phyloP scores from a whole-genome alignment of 1,140 invertebrate species.

The Heterodera schachtii region DNA sequence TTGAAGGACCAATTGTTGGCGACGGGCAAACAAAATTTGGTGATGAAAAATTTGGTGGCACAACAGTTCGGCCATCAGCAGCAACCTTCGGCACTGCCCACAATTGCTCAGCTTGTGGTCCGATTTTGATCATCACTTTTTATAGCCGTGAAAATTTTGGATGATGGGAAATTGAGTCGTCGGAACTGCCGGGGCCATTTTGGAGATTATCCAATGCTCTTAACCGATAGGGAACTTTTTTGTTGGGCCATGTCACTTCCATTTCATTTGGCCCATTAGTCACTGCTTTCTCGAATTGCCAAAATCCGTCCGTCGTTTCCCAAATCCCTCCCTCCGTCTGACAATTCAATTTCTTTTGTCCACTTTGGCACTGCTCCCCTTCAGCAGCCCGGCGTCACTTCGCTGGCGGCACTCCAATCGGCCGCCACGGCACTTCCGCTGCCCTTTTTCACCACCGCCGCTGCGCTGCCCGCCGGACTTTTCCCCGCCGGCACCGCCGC shows the following conservation, averaged over 20 bases:
- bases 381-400: constrained; percentile 5
- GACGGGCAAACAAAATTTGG: constrained; percentile 98
- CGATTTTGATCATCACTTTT: background rate
- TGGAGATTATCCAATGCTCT: no score
- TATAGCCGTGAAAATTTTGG: no score
- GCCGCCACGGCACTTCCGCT: background rate
- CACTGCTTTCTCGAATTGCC: no score
- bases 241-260: no score
- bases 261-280: no score
- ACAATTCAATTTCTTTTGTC: no score
- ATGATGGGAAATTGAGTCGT: no score
- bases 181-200: no score
- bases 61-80: constrained; percentile 48
- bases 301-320: no score
- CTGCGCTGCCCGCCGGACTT: background rate
- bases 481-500: background rate
- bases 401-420: constrained; percentile 3
- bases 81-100: constrained; percentile 34
- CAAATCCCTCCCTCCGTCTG: no score
- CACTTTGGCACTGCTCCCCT: background rate
- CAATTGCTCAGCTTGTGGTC: constrained; percentile 53
- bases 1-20: constrained; percentile 98
- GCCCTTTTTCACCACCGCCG: constrained; percentile 20
- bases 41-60: constrained; percentile 75
- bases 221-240: no score